Base-by-base conservation (phyloP, 2,797 vertebrate species). In the Phrynocephalus vlangalii region DNA sequence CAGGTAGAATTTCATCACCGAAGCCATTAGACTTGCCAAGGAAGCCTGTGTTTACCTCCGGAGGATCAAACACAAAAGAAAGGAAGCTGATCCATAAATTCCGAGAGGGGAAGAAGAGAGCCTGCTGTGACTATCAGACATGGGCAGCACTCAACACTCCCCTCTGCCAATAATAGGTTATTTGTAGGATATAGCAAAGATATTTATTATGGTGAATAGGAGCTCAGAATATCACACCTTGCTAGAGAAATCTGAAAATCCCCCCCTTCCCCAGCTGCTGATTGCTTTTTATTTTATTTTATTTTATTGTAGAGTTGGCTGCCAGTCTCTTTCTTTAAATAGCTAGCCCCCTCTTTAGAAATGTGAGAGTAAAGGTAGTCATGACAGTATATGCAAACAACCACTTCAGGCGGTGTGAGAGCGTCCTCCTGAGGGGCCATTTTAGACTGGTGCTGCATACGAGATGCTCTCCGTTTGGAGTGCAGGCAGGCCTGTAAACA, bases 401-500 rank as follows among this genome's bases (percentile, higher is more conserved):
- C 67, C 81, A 89, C 68, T 83, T 86, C 86, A 91, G 82, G 93
- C 68, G 83, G 85, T 85, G 80, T 85, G 86, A 52, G 72, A 90
- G 79, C 76, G 80, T 88, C 87, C 87, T 94, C 91, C 87, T 6
- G 20, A 90, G 80, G 91, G 38, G 85, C 80, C 93, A 93, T 91
- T 94, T 95, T 92, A 91, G 96, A 88, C 85, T 48, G 91, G 80
- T 52, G 84, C 11, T 1, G 0, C 76, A 79, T 38, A 82, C 15
- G 71, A 50, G 60, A 89, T 90, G 38, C 83, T 68, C 91, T 84
- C 81, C 92, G 44, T 83, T 88, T 94, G 86, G 82, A 92, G 90
- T 78, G 77, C 88, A 91, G 81, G 80, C 86, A 91, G 79, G 80
- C 86, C 67, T 91, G 90, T 91, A 95, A 93, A 92, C 38, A 92